Evolutionary conservation across 2,888 invertebrate genomes (phyloP), one percentile per base, ranked within the genome.

Genomic region (Andrena trimmerana): DNA sequence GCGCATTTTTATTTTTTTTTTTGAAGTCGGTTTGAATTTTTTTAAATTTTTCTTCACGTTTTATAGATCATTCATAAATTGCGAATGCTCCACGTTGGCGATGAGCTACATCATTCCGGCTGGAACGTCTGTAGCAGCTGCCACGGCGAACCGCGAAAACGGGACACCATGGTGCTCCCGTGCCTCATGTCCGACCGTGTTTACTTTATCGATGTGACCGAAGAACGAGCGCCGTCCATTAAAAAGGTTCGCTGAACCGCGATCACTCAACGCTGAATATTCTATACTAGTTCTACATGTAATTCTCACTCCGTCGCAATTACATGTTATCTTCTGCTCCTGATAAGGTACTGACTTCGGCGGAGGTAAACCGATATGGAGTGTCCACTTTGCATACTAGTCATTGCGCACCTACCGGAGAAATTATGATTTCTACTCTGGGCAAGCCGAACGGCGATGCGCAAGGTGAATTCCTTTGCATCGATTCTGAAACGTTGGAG

Each of bases 101-200:
- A 99, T 91, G 99, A 99, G 93, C 94, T 99, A 0, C 99, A 99
- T 93, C 99, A 99, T 93, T 97, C 97, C 59, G 99, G 99, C 0
- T 99, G 99, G 99, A 99, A 99, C 93, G 96, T 98, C 0, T 99
- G 99, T 93, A 98, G 98, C 88, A 99, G 99, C 94, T 99, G 99
- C 93, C 96, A 97, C 93, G 95, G 94, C 52, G 94, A 95, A 83
- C 90, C 94, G 1, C 77, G 70, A 0, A 95, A 95, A 83, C 95
- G 99, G 29, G 96, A 98, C 93, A 96, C 97, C 60, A 94, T 99
- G 52, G 96, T 99, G 6, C 93, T 99, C 81, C 99, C 99, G 0
- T 96, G 96, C 69, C 92, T 99, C 10, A 96, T 96, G 85, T 97
- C 98, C 0, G 96, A 97, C 92, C 96, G 98, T 70, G 95, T 99